Base-by-base conservation (phyloP, 2,797 vertebrate species). In the Enteromius paludinosus region DNA sequence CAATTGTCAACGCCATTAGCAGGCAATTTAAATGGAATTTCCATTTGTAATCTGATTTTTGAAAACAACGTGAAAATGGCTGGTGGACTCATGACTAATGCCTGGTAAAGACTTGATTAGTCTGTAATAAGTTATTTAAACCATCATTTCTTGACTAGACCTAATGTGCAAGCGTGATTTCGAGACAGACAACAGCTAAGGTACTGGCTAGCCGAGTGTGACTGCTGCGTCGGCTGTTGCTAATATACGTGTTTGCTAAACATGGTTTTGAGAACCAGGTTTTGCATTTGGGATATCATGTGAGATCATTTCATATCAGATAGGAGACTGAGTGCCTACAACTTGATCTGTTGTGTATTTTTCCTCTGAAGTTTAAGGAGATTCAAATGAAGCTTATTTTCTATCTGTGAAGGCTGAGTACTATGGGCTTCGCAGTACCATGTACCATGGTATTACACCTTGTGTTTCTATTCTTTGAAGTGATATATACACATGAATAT, bases 1-100 rank as follows among this genome's bases (percentile, higher is more conserved):
- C 47, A 72, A 85, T 82, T 82, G 74, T 82, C 66, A 85, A 68
- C 47, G 47, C 35, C 15, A 65, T 61, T 83, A 83, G 56, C 28
- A 9, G 5, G 8, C 56, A 11, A 78, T 66, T 82, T 77, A 72
- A 64, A 64, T 18, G 30, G 47, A 82, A 66, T 59, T 52, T 49
- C 33, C 47, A 72, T 59, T 66, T 82, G 65, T 78, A 78, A 85
- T 82, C 74, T 2, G 9, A 85, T 72, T 73, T 82, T 65, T 78
- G 38, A 33, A 74, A 59, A 56, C 38, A 41, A 74, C 30, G 43
- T 18, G 8, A 56, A 72, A 66, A 78, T 73, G 9, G 10, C 64
- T 25, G 5, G 28, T 72, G 28, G 47, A 49, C 59, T 65, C 73
- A 45, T 78, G 79, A 78, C 72, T 81, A 65, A 45, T 20, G 25